A percentile compares a stretch with the other conserved stretches of the same genome.
These are phyloP conservation scores for Campodea augens DNA, from an alignment of 1,140 invertebrate species.

Conservation along the genomic window DNA sequence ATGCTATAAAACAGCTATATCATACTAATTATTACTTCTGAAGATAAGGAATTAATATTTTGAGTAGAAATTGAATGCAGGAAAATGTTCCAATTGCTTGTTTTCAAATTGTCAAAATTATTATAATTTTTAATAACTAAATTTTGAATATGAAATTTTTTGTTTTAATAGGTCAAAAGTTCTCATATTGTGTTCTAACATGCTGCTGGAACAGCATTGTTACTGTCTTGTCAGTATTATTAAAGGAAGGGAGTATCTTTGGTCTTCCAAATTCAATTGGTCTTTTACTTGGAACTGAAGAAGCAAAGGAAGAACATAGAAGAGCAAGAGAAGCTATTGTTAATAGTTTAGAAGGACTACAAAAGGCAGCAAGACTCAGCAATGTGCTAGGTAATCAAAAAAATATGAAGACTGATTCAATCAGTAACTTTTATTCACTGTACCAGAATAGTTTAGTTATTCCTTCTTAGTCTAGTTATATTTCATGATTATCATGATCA, in stretches of 20 bases:
- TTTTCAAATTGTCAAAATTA: no score
- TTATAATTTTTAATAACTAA: no score
- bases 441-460: no score
- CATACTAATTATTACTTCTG: no score
- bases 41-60: no score
- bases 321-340: slow-evolving; percentile 49
- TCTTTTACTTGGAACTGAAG: slow-evolving; percentile 26
- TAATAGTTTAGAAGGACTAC: slow-evolving; percentile 65
- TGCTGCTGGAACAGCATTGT: slow-evolving; percentile 82
- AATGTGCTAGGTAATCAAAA: slow-evolving; percentile 36
- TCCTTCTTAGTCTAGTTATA: no score
- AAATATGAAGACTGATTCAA: slow-evolving; percentile 1
- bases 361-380: slow-evolving; percentile 38
- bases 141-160: no score
- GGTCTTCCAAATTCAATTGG: slow-evolving; percentile 26
- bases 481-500: no score
- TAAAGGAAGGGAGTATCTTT: slow-evolving; percentile 37
- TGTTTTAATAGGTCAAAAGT: slow-evolving; percentile 25
- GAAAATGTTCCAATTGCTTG: no score
- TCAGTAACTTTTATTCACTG: no score
- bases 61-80: no score
- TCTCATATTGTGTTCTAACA: slow-evolving; percentile 44
- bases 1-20: no score
- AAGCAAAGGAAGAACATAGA: slow-evolving; percentile 25
- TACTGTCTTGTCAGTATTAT: slow-evolving; percentile 58